phyloP scores from a whole-genome alignment of 2,113 vertebrate genomes.

The Himantopus leucocephalus region DNA sequence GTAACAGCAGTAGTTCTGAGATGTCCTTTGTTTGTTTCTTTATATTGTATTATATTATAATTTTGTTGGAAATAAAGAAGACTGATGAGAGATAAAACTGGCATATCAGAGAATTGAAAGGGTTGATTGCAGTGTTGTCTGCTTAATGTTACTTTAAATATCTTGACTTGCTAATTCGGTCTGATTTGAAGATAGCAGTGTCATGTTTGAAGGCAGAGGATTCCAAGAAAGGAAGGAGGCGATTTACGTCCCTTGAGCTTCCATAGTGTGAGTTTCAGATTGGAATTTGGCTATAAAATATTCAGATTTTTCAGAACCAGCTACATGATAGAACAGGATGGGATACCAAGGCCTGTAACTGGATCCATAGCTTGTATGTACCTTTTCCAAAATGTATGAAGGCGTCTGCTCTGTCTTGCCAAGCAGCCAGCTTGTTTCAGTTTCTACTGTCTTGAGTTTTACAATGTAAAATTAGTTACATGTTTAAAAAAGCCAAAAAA shows the following conservation, averaged over 20 bases:
- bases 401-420: not conserved
- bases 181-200: not conserved
- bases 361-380: not conserved
- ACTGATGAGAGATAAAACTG: not conserved
- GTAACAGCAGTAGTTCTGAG: not conserved
- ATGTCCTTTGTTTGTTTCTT: not conserved
- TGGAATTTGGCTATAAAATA: not conserved
- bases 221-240: not conserved
- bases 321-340: not conserved
- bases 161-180: not conserved
- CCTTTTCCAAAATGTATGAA: not conserved
- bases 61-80: not conserved
- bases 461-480: not conserved
- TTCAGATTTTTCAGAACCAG: not conserved
- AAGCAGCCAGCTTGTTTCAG: not conserved
- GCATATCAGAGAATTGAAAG: not conserved
- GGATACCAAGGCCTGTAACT: not conserved
- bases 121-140: not conserved
- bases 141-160: not conserved
- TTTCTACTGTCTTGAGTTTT: not conserved
- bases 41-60: not conserved
- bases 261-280: not conserved
- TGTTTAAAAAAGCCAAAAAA: not conserved
- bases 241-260: not conserved
- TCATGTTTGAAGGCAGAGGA: not conserved